Evolutionary conservation across 2,797 vertebrate species (phyloP), one percentile per base, ranked within the genome.

Genomic region (Onychomys torridus): DNA sequence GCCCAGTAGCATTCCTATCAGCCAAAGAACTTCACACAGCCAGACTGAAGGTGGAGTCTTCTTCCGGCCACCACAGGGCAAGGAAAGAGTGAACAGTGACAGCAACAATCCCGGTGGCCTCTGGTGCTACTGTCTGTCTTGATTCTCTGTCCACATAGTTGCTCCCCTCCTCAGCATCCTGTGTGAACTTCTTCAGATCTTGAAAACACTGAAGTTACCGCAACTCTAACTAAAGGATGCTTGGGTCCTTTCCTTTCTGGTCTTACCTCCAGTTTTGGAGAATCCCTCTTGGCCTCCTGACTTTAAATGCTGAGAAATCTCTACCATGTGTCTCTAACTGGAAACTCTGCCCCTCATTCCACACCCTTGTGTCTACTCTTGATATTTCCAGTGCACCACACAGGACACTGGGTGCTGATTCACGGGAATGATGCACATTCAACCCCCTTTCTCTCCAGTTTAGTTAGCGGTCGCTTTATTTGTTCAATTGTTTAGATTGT

Each of bases 381-480:
- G 55, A 37, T 1, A 13, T 5, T 55, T 84, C 59, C 52, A 23
- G 43, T 37, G 52, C 59, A 52, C 5, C 34, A 69, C 17, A 21
- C 25, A 37, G 8, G 52, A 7, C 49, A 40, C 34, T 0, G n/a
- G 82, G 3, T n/a, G 61, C 10, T 34, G 29, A 49, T 55, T 84
- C 10, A 10, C 34, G 34, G 16, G 21, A 11, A 25, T 6, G 40
- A 17, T 61, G 5, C 0, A 2, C 5, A 25, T 1, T 34, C 1
- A 37, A 5, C 27, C 55, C 81, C 4, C 5, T 40, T 40, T 32
- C 17, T 14, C 27, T 82, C 19, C 4, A 12, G 0, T 32, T 87
- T n/a, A 67, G 7, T n/a, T 52, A 90, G 57, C 52, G 61, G 3
- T 40, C 21, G 6, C 59, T 49, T 76, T n/a, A 0, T 81, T 82